Base-by-base conservation (phyloP, 2,797 vertebrate species). In the Scarus forsteni region DNA sequence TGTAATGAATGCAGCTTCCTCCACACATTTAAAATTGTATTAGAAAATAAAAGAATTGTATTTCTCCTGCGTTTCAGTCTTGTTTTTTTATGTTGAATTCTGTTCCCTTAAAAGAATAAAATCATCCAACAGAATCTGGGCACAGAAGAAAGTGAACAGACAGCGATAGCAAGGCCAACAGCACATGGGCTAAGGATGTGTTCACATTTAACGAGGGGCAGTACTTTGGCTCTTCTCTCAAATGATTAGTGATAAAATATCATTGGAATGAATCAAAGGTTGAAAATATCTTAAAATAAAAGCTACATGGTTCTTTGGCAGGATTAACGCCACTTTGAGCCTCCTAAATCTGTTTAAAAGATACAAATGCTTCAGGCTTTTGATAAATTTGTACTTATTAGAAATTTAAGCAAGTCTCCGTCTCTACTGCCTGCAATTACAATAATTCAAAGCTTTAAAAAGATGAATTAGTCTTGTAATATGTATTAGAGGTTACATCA, bases 241-340 rank as follows among this genome's bases (percentile, higher is more conserved):
- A 45, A 59, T 16, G 34, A 15, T 52, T 52, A 55, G 45, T 63
- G 27, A 15, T 63, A 9, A 52, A 53, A 71, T 60, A 38, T 48
- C 48, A 55, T 65, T 51, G 19, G 12, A n/a, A 62, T 35, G 49
- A 52, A 74, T 60, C 14, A 64, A 57, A 73, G 12, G 14, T 60
- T 58, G 10, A 18, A 35, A n/a, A 18, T 19, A n/a, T 51, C n/a
- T 34, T 19, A 5, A 57, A 70, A 70, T 42, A 15, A 16, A 53
- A 64, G 46, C 52, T 49, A 45, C 48, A 51, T 63, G 51, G 3
- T 3, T 60, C 51, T 52, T 70, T 36, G 48, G 14, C 61, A 34
- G 46, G 35, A n/a, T 35, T 13, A 40, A 56, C 38, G 3, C 43
- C 27, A 34, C 70, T 42, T 18, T 57, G 36, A 62, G 36, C 44